phyloP scores from a whole-genome alignment of 2,888 invertebrate genomes.

The Meandrusa payeni region DNA sequence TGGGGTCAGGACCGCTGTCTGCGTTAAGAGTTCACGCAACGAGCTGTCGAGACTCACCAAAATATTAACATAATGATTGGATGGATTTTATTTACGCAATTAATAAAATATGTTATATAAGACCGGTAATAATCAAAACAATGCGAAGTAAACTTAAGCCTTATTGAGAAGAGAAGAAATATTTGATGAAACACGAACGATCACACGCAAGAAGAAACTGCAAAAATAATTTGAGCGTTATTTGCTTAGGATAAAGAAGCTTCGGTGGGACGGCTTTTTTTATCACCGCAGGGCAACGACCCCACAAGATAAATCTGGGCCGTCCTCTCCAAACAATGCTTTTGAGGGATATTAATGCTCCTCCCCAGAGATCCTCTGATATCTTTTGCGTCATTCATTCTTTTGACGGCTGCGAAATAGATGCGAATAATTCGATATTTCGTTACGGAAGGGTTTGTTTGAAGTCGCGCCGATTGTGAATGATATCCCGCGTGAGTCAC shows the following conservation, averaged over 20 bases:
- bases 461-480: too few relatives aligned
- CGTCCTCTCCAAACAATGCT: constrained; percentile 23
- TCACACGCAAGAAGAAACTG: constrained; percentile 12
- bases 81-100: too few relatives aligned
- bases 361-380: constrained; percentile 15
- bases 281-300: constrained; percentile 20
- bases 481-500: too few relatives aligned
- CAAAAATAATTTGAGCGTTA: constrained; percentile 16
- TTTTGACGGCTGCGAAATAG: constrained; percentile 23
- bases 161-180: background rate
- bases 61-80: too few relatives aligned
- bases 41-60: too few relatives aligned
- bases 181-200: constrained; percentile 7
- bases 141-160: background rate
- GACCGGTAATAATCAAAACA: too few relatives aligned
- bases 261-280: constrained; percentile 10
- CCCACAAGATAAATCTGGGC: constrained; percentile 18
- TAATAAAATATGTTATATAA: too few relatives aligned
- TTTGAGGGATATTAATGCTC: constrained; percentile 24
- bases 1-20: too few relatives aligned
- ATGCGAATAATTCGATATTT: constrained; percentile 20
- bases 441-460: constrained; percentile 15
- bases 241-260: constrained; percentile 23
- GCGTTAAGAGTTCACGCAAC: too few relatives aligned
- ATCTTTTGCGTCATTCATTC: constrained; percentile 24